Base-by-base conservation (phyloP, 2,888 invertebrate species). In the Bombylius major region DNA sequence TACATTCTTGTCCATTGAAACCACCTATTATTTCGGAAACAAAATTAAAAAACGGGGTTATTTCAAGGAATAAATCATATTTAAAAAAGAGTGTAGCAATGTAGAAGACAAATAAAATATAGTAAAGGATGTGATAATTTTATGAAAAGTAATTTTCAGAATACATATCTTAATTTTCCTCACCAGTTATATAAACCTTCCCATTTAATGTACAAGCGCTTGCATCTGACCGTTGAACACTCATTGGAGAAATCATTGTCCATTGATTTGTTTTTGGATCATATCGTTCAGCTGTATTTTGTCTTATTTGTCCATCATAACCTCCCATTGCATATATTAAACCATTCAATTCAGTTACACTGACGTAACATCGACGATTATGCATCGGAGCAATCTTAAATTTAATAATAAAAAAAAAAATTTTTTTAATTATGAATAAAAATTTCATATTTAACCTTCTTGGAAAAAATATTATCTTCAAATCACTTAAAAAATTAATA, bases 1-100 rank as follows among this genome's bases (percentile, higher is more conserved):
- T 82, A 64, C 92, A 89, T 67, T 91, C 89, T 67, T 88, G 87
- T 0, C 95, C 95, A 70, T 93, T 93, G 72, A 92, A 95, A 0
- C 95, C 95, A 4, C 95, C 93, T 54, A 84, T n/a, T n/a, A n/a
- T n/a, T n/a, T n/a, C n/a, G n/a, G n/a, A n/a, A n/a, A 84, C 44
- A 45, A 42, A 42, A 39, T 46, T 14, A 23, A 14, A 9, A 44
- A 39, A n/a, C n/a, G n/a, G n/a, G n/a, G n/a, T n/a, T n/a, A n/a
- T n/a, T n/a, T n/a, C n/a, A n/a, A n/a, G n/a, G n/a, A n/a, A n/a
- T n/a, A n/a, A n/a, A n/a, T n/a, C n/a, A n/a, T n/a, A n/a, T n/a
- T n/a, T n/a, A n/a, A n/a, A n/a, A n/a, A 23, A 23, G 23, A 23
- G 23, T 23, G 23, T 23, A 23, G 23, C 23, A 23, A 3, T 23